Conservation (phyloP, 2,797 vertebrate genomes). For the Coracias cyanogaster region DNA sequence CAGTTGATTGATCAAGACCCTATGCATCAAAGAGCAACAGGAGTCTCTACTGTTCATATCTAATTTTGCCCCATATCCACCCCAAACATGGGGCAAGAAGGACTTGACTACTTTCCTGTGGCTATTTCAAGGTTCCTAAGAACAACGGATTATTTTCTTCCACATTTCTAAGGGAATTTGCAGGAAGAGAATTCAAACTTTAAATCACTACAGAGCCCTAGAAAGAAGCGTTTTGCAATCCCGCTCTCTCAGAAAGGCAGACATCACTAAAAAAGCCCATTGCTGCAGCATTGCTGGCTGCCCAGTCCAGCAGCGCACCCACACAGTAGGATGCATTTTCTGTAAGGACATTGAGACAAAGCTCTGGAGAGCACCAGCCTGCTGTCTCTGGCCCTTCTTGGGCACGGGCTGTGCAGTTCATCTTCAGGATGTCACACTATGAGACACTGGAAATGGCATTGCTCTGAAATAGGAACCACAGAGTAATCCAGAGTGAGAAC, state of each 20-base stretch:
- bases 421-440: neutral
- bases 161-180: neutral
- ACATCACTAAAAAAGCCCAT: neutral
- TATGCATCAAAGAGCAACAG: neutral
- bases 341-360: neutral
- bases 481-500: neutral
- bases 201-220: neutral
- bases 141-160: neutral
- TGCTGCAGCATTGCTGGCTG: neutral
- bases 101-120: neutral
- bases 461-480: neutral
- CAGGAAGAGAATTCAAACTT: neutral
- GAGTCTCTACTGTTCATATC: neutral
- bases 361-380: neutral
- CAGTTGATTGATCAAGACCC: neutral
- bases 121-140: neutral
- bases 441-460: neutral
- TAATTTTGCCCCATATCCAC: neutral
- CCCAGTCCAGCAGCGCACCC: neutral
- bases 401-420: rapidly evolving
- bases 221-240: neutral
- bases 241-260: neutral
- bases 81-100: neutral
- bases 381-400: neutral
- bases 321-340: neutral